Evolutionary conservation across 1,140 invertebrate species (phyloP).

Genomic region (Andricus grossulariae): DNA sequence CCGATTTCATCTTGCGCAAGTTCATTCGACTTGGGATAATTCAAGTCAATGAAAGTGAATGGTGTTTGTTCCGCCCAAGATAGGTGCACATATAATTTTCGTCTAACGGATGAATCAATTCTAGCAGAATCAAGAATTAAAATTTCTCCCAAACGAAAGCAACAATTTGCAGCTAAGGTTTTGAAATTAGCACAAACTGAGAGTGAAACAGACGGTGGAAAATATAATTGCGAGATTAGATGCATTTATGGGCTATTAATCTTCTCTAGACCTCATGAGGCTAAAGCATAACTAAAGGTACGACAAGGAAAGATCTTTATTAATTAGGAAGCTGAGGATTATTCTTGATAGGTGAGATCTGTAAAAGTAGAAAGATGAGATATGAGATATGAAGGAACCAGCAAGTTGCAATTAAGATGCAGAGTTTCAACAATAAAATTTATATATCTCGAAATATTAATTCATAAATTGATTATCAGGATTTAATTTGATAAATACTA

Average conservation of each 20-base stretch:
- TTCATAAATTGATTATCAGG: too few relatives aligned
- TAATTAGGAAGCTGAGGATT: not conserved
- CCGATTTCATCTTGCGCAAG: conserved; percentile 47
- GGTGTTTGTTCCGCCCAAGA: conserved; percentile 38
- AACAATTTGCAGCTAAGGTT: not conserved
- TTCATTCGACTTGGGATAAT: conserved; percentile 44
- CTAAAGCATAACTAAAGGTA: not conserved
- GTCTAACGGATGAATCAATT: not conserved
- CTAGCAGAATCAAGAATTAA: not conserved
- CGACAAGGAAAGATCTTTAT: not conserved
- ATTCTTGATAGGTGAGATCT: too few relatives aligned
- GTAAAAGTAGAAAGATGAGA: too few relatives aligned
- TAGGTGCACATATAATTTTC: not conserved
- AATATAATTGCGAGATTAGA: not conserved
- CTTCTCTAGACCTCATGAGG: not conserved
- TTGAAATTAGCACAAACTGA: not conserved
- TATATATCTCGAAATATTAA: too few relatives aligned
- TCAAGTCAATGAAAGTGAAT: conserved; percentile 60
- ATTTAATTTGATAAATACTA: too few relatives aligned
- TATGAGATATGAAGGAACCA: too few relatives aligned
- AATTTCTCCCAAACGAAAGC: not conserved
- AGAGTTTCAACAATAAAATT: too few relatives aligned
- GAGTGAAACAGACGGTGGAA: not conserved
- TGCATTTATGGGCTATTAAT: conserved; percentile 2
- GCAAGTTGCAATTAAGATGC: too few relatives aligned